These are phyloP conservation scores for Ochropacha duplaris DNA, from an alignment of 2,888 invertebrate species.

Conservation along the genomic window DNA sequence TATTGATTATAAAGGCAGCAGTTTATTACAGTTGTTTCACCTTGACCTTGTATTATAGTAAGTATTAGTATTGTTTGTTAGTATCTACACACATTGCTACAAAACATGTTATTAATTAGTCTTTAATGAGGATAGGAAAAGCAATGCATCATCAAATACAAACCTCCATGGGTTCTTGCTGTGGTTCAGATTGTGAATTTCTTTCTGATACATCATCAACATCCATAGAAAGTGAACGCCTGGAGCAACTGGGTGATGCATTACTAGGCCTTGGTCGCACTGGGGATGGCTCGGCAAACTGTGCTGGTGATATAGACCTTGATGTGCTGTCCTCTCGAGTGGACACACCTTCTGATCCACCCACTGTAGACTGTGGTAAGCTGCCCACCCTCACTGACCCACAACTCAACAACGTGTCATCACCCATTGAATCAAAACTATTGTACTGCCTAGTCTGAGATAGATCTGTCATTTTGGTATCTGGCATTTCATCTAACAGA, in stretches of 20 bases:
- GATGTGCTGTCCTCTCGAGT: slow-evolving; percentile 72
- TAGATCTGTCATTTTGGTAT: slow-evolving; percentile 79
- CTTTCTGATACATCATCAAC: slow-evolving; percentile 76
- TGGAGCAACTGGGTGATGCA: slow-evolving; percentile 75
- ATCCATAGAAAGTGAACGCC: slow-evolving; percentile 76
- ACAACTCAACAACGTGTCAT: slow-evolving; percentile 72
- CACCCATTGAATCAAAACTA: slow-evolving; percentile 79
- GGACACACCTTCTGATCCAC: slow-evolving; percentile 61
- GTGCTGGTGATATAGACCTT: slow-evolving; percentile 72
- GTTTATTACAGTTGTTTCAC: neutral
- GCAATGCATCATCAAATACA: slow-evolving; percentile 18
- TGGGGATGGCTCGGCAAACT: slow-evolving; percentile 75
- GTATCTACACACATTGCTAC: neutral
- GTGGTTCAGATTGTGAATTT: slow-evolving; percentile 70
- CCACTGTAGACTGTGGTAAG: slow-evolving; percentile 65
- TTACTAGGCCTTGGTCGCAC: slow-evolving; percentile 60
- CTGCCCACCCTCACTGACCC: slow-evolving; percentile 71
- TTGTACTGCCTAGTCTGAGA: slow-evolving; percentile 77
- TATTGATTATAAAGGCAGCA: neutral
- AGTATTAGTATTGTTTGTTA: slow-evolving; percentile 1
- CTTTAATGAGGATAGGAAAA: neutral
- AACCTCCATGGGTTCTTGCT: slow-evolving; percentile 77
- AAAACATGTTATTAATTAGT: neutral
- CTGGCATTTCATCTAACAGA: slow-evolving; percentile 77
- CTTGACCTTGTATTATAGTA: neutral